phyloP scores from a whole-genome alignment of 1,140 invertebrate species.

The Coenobita brevimanus region DNA sequence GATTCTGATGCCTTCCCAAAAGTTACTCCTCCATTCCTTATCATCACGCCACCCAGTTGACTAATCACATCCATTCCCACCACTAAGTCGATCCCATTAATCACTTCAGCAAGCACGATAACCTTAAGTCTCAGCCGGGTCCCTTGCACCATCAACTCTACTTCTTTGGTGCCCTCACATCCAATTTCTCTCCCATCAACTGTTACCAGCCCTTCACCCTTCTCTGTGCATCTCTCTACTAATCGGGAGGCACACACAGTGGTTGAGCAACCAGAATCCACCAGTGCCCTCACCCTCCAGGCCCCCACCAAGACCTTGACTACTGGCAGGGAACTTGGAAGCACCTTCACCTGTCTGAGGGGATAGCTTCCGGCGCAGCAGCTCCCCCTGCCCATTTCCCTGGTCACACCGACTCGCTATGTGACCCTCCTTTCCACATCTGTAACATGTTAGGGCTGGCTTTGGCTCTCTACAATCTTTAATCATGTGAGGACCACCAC shows the following conservation, averaged over 20 bases:
- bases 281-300: not conserved
- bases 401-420: not conserved
- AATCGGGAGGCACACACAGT: not conserved
- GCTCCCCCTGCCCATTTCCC: not conserved
- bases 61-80: not conserved
- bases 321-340: not conserved
- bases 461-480: not conserved
- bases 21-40: too few relatives aligned
- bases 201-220: not conserved
- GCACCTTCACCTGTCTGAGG: constrained; percentile 1
- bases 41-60: too few relatives aligned
- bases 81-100: not conserved
- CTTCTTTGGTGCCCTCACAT: not conserved
- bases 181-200: not conserved
- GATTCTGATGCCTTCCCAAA: too few relatives aligned
- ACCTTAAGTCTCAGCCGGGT: not conserved
- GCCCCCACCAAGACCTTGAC: not conserved
- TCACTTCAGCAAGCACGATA: not conserved
- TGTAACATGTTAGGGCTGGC: not conserved
- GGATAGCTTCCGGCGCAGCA: not conserved
- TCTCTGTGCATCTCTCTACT: not conserved
- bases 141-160: not conserved
- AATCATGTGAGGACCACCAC: not conserved
- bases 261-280: not conserved
- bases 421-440: not conserved